Conservation (phyloP, 1,140 invertebrate species). For the Drosophila malerkotliana region DNA sequence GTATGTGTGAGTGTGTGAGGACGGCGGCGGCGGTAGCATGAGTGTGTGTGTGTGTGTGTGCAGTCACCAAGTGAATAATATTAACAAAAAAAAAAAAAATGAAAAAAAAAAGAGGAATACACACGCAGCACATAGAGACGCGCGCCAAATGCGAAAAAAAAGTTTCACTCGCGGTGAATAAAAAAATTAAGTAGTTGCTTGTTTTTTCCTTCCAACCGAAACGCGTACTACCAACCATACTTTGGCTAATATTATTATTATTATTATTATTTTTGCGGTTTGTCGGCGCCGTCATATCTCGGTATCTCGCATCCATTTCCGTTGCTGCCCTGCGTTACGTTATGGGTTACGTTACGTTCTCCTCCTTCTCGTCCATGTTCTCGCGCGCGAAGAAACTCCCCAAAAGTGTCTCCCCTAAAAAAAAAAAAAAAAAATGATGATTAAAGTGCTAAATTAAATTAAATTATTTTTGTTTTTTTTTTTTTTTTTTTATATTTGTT, state of each 20-base stretch:
- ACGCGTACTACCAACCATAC: not conserved
- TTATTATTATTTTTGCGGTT: constrained; percentile 16
- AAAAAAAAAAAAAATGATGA: no score
- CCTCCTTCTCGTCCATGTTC: constrained; percentile 8
- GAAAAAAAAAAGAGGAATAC: constrained; percentile 36
- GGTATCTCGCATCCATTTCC: not conserved
- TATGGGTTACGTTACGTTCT: constrained; percentile 24
- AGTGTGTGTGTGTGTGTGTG: constrained; percentile 37
- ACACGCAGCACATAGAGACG: constrained; percentile 30
- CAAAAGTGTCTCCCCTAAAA: not conserved
- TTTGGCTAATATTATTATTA: constrained; percentile 23
- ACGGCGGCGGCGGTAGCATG: not conserved
- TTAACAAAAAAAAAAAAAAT: constrained; percentile 39
- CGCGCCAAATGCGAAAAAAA: constrained; percentile 41
- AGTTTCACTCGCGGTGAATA: constrained; percentile 18
- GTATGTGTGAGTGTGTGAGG: constrained; percentile 44
- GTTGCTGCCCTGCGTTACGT: constrained; percentile 18
- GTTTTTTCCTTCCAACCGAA: not conserved
- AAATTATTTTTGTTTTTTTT: not conserved
- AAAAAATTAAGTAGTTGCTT: constrained; percentile 3
- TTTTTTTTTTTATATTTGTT: constrained; percentile 48
- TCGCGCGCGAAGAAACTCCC: constrained; percentile 18
- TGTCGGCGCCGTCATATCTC: constrained; percentile 36
- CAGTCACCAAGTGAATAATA: constrained; percentile 54
- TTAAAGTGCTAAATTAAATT: not conserved